Conservation (phyloP, 2,797 vertebrate genomes). For the Anabacerthia variegaticeps region DNA sequence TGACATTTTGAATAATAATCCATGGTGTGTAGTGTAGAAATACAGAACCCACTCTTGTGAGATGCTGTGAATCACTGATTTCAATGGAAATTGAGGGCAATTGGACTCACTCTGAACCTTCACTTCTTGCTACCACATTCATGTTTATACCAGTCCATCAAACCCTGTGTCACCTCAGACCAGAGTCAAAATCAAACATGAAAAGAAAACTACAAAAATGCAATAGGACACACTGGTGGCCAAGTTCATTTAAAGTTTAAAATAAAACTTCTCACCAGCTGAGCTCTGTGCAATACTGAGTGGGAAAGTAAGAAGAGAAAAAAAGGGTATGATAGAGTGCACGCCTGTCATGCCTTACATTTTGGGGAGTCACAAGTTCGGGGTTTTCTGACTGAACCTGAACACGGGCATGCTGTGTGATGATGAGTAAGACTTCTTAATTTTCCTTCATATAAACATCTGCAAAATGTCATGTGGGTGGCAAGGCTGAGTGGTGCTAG, state of each 20-base stretch:
- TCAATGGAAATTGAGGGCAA: not conserved
- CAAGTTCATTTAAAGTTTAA: not conserved
- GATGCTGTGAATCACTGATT: not conserved
- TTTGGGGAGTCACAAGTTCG: not conserved
- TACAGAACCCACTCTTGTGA: not conserved
- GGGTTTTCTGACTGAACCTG: not conserved
- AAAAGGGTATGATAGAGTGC: not conserved
- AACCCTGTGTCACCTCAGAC: not conserved
- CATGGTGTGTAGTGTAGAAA: not conserved
- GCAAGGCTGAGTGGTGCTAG: not conserved
- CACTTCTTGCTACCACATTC: not conserved
- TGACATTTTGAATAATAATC: not conserved
- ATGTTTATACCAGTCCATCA: not conserved
- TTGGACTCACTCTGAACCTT: not conserved
- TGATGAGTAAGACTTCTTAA: not conserved
- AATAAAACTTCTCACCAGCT: not conserved
- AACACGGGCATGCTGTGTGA: fast-evolving
- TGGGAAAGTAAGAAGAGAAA: not conserved
- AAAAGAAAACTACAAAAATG: not conserved
- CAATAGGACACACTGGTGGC: not conserved
- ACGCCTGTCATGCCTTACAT: not conserved
- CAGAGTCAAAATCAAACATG: not conserved
- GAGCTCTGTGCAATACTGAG: not conserved
- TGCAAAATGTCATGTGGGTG: not conserved
- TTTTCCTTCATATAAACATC: not conserved